Evolutionary conservation across 2,888 invertebrate genomes (phyloP).

Genomic region (Orthosia incerta): DNA sequence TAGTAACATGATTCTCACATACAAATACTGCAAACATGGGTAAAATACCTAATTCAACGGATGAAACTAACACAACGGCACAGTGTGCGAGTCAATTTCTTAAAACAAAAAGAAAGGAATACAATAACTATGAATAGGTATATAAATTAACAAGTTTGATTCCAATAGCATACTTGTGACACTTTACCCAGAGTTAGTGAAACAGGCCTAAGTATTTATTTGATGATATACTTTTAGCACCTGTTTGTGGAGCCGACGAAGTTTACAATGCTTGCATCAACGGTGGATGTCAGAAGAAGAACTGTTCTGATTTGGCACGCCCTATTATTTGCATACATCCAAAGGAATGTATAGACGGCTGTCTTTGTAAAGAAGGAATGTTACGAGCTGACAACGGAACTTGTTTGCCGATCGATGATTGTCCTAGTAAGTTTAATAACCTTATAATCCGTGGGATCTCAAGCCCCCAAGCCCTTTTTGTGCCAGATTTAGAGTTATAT

Average conservation of each 20-base stretch:
- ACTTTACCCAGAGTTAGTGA: too few relatives aligned
- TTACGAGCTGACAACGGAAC: slow-evolving; percentile 60
- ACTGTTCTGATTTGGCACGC: slow-evolving; percentile 63
- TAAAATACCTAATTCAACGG: too few relatives aligned
- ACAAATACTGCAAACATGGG: too few relatives aligned
- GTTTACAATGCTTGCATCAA: slow-evolving; percentile 64
- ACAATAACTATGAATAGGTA: too few relatives aligned
- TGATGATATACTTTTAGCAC: slow-evolving; percentile 34
- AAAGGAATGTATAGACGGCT: slow-evolving; percentile 61
- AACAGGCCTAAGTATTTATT: background rate
- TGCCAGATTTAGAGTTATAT: background rate
- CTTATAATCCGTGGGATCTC: background rate
- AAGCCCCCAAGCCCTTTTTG: background rate
- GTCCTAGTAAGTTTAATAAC: slow-evolving; percentile 63
- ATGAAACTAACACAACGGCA: too few relatives aligned
- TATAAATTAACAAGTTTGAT: too few relatives aligned
- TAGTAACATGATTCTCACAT: too few relatives aligned
- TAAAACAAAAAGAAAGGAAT: too few relatives aligned
- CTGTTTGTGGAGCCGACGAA: slow-evolving; percentile 62
- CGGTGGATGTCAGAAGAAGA: slow-evolving; percentile 69
- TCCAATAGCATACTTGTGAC: too few relatives aligned
- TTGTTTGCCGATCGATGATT: slow-evolving; percentile 68
- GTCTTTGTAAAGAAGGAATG: slow-evolving; percentile 63
- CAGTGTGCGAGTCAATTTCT: too few relatives aligned
- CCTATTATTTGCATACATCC: slow-evolving; percentile 63